A percentile compares a stretch with the other conserved stretches of the same genome.
phyloP scores from a whole-genome alignment of 2,113 vertebrate species.

The Tragelaphus strepsiceros region DNA sequence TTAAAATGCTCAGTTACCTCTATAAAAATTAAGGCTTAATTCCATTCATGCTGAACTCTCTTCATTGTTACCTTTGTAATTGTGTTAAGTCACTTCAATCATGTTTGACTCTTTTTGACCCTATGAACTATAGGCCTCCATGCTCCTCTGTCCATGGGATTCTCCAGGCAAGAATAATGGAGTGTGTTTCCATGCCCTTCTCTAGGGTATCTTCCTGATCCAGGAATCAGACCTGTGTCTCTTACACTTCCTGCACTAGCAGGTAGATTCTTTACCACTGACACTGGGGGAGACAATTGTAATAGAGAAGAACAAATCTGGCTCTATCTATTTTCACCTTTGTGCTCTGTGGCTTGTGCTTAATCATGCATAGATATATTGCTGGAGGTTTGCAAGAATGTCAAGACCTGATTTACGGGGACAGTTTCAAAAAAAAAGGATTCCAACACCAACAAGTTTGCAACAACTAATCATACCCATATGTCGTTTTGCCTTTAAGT shows the following conservation, averaged over 20 bases:
- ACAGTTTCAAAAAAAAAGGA: background rate
- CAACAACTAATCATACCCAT: background rate
- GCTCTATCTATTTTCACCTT: background rate
- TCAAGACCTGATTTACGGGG: background rate
- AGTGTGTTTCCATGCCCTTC: background rate
- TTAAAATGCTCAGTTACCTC: background rate
- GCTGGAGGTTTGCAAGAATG: background rate
- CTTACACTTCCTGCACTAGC: background rate
- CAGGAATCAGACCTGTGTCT: background rate
- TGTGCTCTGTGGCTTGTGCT: background rate
- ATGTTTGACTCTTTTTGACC: background rate
- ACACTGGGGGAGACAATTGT: background rate
- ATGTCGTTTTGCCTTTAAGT: background rate
- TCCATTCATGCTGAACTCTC: background rate
- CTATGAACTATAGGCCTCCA: background rate
- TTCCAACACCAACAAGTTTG: background rate
- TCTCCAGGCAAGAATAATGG: background rate
- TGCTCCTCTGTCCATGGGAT: background rate
- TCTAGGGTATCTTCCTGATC: accelerated
- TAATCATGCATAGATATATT: background rate
- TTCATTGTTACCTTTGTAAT: background rate
- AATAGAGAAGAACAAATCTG: background rate
- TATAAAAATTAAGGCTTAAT: background rate
- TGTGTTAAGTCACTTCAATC: background rate
- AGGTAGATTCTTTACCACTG: background rate